Percentiles rank a stretch among this genome's conserved stretches.
Evolutionary conservation across 1,140 invertebrate species (phyloP).

Genomic region (Drosophila kikkawai): DNA sequence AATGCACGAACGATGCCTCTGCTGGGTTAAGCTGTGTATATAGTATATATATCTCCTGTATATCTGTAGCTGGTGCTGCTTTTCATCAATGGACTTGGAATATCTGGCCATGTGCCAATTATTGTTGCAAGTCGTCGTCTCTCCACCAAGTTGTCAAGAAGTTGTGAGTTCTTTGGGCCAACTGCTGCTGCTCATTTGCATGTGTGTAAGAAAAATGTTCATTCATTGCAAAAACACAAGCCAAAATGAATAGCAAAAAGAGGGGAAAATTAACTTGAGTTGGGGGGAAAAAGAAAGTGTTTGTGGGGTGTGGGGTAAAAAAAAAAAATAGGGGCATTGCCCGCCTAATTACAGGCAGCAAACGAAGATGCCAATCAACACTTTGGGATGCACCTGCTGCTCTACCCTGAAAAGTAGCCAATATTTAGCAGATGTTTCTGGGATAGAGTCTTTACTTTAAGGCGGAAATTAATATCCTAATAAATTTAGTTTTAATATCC

Average conservation of each 20-base stretch:
- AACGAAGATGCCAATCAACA: constrained; percentile 76
- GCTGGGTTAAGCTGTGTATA: constrained; percentile 29
- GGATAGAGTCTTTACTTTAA: too few relatives aligned
- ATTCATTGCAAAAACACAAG: constrained; percentile 56
- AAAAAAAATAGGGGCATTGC: constrained; percentile 64
- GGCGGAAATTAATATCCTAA: too few relatives aligned
- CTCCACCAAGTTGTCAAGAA: constrained; percentile 63
- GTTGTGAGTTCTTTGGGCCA: constrained; percentile 44
- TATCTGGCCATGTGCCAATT: constrained; percentile 71
- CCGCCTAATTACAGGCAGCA: constrained; percentile 70
- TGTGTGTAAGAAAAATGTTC: constrained; percentile 58
- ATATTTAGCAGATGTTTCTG: background rate
- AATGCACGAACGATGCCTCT: constrained; percentile 34
- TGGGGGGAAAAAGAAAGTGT: constrained; percentile 18
- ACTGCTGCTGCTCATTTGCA: constrained; percentile 38
- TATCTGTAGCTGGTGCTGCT: constrained; percentile 55
- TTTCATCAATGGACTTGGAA: constrained; percentile 75
- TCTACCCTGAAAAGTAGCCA: constrained; percentile 1
- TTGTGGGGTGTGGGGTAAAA: constrained; percentile 8
- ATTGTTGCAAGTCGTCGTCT: constrained; percentile 68
- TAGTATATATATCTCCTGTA: background rate
- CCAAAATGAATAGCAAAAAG: constrained; percentile 24
- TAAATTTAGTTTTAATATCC: background rate
- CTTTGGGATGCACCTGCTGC: constrained; percentile 24
- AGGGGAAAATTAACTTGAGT: constrained; percentile 4